A percentile compares a stretch with the other conserved stretches of the same genome.
Evolutionary conservation across 2,113 vertebrate species (phyloP).

Genomic region (Hippocampus zosterae): DNA sequence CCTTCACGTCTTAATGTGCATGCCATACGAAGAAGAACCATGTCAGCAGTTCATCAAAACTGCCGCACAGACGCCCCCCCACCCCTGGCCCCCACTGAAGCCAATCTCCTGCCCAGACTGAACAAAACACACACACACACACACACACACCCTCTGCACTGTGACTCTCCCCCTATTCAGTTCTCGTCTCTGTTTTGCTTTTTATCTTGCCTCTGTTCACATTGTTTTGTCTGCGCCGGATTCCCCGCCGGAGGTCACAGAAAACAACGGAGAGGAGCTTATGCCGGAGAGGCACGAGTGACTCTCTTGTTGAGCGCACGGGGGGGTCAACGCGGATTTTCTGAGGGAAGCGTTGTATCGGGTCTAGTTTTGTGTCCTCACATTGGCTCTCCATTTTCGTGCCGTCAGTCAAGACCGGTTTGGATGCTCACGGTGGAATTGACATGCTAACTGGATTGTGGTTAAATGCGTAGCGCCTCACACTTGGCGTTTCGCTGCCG

Average conservation of each 20-base stretch:
- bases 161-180: neutral
- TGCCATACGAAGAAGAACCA: neutral
- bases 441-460: neutral
- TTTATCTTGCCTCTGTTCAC: conserved; percentile 28
- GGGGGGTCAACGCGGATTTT: conserved; percentile 22
- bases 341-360: conserved; percentile 6
- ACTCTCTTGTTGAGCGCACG: conserved; percentile 32
- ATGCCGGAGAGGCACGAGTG: conserved; percentile 44
- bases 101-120: neutral
- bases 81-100: neutral
- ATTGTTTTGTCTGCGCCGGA: conserved; percentile 57
- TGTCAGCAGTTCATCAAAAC: neutral
- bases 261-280: conserved; percentile 45
- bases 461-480: conserved; percentile 4
- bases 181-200: conserved; percentile 31
- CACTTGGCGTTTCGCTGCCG: conserved; percentile 20
- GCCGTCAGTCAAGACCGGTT: neutral
- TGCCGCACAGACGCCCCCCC: neutral
- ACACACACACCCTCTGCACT: neutral
- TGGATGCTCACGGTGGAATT: neutral
- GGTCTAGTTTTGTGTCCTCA: neutral
- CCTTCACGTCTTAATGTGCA: neutral
- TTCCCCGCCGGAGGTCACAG: conserved; percentile 52
- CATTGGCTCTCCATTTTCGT: neutral
- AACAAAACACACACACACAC: neutral